Conservation (phyloP, 2,113 vertebrate species). For the Mormyrus lacerda region DNA sequence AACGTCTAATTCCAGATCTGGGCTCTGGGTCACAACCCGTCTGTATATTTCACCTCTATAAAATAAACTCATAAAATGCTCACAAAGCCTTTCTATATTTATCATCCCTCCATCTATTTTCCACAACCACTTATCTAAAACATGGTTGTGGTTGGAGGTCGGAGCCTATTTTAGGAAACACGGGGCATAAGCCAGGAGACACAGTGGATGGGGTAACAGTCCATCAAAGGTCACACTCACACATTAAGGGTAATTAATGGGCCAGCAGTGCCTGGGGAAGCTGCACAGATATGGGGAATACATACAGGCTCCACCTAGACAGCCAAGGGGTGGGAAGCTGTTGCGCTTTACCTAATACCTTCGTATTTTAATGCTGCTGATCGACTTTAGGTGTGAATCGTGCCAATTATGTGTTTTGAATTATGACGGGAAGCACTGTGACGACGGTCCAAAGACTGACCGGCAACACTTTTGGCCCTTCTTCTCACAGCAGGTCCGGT, state of each 20-base stretch:
- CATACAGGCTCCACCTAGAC: background rate
- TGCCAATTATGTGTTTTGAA: background rate
- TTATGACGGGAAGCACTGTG: background rate
- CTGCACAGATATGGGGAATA: background rate
- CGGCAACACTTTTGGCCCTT: constrained; percentile 47
- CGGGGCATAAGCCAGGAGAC: background rate
- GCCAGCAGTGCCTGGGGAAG: background rate
- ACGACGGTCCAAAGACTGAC: constrained; percentile 33
- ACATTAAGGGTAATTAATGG: background rate
- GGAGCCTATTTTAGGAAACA: background rate
- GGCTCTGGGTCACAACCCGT: background rate
- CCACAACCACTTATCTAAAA: background rate
- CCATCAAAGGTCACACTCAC: background rate
- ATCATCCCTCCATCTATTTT: background rate
- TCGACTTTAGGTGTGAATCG: background rate
- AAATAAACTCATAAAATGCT: background rate
- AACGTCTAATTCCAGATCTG: background rate
- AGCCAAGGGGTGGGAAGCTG: background rate
- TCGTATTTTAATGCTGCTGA: background rate
- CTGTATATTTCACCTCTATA: background rate
- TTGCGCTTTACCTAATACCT: background rate
- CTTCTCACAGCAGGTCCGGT: constrained; percentile 50
- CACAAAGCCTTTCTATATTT: background rate
- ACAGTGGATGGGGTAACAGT: background rate
- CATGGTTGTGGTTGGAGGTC: background rate